phyloP scores from a whole-genome alignment of 1,140 invertebrate genomes.

The Macrotrachela quadricornifera region DNA sequence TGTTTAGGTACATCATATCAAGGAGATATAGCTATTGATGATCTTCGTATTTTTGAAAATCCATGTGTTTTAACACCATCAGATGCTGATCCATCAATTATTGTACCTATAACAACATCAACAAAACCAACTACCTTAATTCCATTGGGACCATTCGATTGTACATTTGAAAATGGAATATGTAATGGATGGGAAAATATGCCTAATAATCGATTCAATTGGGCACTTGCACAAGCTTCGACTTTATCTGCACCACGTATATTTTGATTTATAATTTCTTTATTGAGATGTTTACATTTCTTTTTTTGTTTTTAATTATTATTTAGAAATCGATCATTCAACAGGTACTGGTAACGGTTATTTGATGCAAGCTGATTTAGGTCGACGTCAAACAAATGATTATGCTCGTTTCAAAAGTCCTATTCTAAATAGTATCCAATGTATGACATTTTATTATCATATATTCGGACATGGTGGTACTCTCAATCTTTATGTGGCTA shows the following conservation, averaged over 20 bases:
- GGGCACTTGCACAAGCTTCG: neutral
- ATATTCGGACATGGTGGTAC: neutral
- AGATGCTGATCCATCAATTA: slow-evolving; percentile 13
- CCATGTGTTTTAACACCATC: slow-evolving; percentile 16
- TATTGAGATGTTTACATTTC: too few species aligned
- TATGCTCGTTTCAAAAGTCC: neutral
- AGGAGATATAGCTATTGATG: slow-evolving; percentile 24
- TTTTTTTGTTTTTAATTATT: neutral
- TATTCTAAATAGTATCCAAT: neutral
- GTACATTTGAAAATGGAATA: slow-evolving; percentile 19
- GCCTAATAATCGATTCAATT: neutral
- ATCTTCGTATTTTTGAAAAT: slow-evolving; percentile 17
- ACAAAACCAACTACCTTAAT: slow-evolving; percentile 8
- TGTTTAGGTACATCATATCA: neutral
- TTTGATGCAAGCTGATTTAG: slow-evolving; percentile 16
- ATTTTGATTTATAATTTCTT: too few species aligned
- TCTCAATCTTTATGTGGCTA: too few species aligned
- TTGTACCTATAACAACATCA: slow-evolving; percentile 7
- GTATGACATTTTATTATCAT: slow-evolving; percentile 8
- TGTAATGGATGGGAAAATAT: slow-evolving; percentile 1
- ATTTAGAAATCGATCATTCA: slow-evolving; percentile 24
- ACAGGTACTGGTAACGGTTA: slow-evolving; percentile 18
- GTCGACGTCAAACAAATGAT: neutral
- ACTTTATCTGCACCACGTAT: neutral
- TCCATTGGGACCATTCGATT: slow-evolving; percentile 10